These are phyloP conservation scores for Myotis davidii DNA, from an alignment of 2,113 vertebrate species.

Conservation along the genomic window DNA sequence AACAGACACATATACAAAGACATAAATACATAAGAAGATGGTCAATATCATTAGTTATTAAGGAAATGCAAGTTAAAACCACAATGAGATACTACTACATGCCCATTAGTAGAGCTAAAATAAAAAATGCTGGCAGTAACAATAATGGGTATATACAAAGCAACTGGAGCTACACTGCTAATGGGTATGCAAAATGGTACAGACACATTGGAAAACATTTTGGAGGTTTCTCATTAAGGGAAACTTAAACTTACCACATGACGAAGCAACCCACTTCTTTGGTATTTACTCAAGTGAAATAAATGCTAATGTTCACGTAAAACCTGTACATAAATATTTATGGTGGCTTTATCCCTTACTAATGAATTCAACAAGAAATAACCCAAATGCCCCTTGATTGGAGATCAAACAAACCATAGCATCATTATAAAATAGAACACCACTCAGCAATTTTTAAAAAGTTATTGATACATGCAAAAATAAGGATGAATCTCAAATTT, in stretches of 20 bases:
- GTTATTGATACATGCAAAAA: background rate
- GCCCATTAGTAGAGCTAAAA: background rate
- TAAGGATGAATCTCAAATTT: background rate
- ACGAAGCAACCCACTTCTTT: background rate
- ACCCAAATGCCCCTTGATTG: background rate
- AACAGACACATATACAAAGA: background rate
- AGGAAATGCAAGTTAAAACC: slow-evolving; percentile 18
- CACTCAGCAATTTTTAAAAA: background rate
- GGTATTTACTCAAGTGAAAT: slow-evolving; percentile 26
- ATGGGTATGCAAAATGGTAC: background rate
- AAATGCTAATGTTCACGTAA: slow-evolving; percentile 15
- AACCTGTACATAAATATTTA: slow-evolving; percentile 11
- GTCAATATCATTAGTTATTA: background rate
- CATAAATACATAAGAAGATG: background rate
- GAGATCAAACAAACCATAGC: background rate
- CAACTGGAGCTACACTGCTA: background rate
- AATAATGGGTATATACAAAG: background rate
- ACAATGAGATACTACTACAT: background rate
- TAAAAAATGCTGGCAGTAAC: background rate
- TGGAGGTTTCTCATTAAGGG: slow-evolving; percentile 17
- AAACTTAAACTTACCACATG: background rate
- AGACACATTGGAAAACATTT: background rate
- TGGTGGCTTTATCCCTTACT: background rate
- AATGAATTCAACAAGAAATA: slow-evolving; percentile 2
- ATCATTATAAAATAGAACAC: background rate